Evolutionary conservation across 2,888 invertebrate genomes (phyloP), one percentile per base, ranked within the genome.

Genomic region (Malthinus seriepunctatus): DNA sequence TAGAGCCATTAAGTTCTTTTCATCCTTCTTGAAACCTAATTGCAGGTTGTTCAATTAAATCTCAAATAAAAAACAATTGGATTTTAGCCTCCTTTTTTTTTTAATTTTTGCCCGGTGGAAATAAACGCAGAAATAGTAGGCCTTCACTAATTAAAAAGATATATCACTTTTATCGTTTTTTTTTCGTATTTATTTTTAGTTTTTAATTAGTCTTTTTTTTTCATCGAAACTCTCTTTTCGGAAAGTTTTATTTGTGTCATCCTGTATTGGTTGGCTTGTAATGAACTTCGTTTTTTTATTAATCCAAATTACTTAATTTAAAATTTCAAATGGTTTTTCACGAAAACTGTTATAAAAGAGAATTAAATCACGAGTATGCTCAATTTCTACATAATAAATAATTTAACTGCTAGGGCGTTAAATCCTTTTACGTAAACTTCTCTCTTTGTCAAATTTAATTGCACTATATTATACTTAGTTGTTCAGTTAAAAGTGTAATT

Each of bases 141-240:
- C 39, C 15, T 39, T 39, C 39, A 9, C 9, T 39, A 39, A 39
- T 39, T 39, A 39, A 39, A 39, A 39, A 15, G 39, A 39, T 39
- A 39, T 39, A 39, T 39, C 39, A 39, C 39, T 39, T 39, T 39
- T 39, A 39, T 39, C 9, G 39, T 15, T 39, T 39, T 39, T 23
- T 23, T 12, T 39, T 39, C 39, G 14, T 39, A 39, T 39, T 39
- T 39, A 39, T 39, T 39, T 39, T 10, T 39, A 39, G 39, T 39
- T 39, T 39, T 39, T 39, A 39, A 39, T 39, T 39, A 39, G 15
- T 39, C 15, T 39, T 14, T 39, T 23, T 23, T 23, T 23, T 23
- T 23, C 23, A 5, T 23, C 23, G 23, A 23, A 23, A 23, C 23
- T 3, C 23, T 3, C 23, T 23, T 23, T 23, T 23, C 5, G 5